Evolutionary conservation across 2,888 invertebrate species (phyloP), one percentile per base, ranked within the genome.

Genomic region (Malthinus seriepunctatus): DNA sequence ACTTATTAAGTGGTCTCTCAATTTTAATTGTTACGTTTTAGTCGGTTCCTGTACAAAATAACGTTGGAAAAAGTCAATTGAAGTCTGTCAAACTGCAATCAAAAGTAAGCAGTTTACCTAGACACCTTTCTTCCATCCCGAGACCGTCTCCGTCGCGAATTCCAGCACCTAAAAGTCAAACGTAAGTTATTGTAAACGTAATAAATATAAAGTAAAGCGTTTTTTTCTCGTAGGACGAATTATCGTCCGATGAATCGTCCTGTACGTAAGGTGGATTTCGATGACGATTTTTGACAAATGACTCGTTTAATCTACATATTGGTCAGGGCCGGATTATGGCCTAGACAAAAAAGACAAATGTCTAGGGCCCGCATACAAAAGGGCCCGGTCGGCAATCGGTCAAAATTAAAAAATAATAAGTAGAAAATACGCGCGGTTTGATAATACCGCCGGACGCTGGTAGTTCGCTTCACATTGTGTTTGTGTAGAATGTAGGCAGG

Each of bases 71-170:
- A 23, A 23, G 5, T 23, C 23, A 5, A 23, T 23, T 23, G 3
- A 5, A 23, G 23, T 23, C 23, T 23, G 23, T 5, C 5, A 23
- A 23, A 23, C 5, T 23, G 5, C 23, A 23, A 5, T 3, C 70
- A 23, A 70, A 72, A 62, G 57, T 67, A 50, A 78, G 78, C 64
- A 72, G 74, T 44, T 69, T 78, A 56, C 78, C 78, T n/a, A 69
- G 78, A 56, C 77, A 78, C 10, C 70, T 74, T 14, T 72, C 71
- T 14, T 70, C 71, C 34, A 76, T 77, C 52, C 78, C 76, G 10
- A 70, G 76, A 65, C 76, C 77, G 32, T 34, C 52, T 37, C 12
- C 12, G 42, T 76, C 76, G 11, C 71, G 72, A 68, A 77, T 78
- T 67, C 78, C 77, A 5, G 76, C 69, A 31, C 76, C 76, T 8